A percentile compares a stretch with the other conserved stretches of the same genome.
These are phyloP conservation scores for Conops quadrifasciatus DNA, from an alignment of 2,888 invertebrate genomes.

Conservation along the genomic window DNA sequence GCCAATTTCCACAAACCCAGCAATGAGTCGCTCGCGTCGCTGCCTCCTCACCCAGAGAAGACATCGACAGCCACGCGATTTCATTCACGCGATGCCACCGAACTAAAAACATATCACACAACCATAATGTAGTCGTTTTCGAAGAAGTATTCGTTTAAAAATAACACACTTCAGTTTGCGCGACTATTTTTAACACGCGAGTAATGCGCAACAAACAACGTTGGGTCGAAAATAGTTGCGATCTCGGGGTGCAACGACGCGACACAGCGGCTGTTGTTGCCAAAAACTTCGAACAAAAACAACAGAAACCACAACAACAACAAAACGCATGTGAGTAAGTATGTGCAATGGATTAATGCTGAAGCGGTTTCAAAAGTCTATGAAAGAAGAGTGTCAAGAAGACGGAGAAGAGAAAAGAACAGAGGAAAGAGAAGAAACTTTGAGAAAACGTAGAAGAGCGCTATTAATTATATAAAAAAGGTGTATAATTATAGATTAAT, in stretches of 20 bases:
- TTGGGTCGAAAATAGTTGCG: no score
- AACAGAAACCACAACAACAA: no score
- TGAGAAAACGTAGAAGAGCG: no score
- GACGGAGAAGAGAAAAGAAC: no score
- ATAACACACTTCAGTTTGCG: constrained; percentile 6
- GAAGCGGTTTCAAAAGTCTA: no score
- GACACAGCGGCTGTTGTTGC: background rate
- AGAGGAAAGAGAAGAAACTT: no score
- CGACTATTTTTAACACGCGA: background rate
- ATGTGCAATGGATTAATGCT: no score
- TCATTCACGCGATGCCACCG: constrained; percentile 45
- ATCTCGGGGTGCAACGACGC: background rate
- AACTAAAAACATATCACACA: constrained; percentile 27
- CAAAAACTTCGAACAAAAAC: background rate
- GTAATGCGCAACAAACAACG: no score
- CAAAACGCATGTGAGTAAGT: no score
- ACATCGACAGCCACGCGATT: constrained; percentile 41
- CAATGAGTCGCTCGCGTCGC: background rate
- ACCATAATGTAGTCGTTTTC: constrained; percentile 57
- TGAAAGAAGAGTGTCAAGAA: no score
- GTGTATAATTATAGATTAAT: no score
- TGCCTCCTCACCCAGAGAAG: background rate
- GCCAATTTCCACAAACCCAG: constrained; percentile 30
- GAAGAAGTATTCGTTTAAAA: constrained; percentile 36
- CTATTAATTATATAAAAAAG: no score